Conservation (phyloP, 1,140 invertebrate species). For the Calephelis nemesis region DNA sequence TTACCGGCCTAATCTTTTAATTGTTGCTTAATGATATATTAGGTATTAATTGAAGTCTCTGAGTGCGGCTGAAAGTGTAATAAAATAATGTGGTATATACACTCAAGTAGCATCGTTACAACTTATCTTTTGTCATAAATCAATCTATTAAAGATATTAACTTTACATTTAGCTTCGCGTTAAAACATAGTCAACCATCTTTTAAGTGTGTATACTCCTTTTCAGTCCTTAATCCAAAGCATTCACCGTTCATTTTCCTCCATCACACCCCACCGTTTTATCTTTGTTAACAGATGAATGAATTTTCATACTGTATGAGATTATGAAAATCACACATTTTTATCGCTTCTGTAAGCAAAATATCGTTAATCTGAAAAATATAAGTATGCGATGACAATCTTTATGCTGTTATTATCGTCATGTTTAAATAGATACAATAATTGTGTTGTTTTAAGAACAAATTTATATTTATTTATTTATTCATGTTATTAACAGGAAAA, state of each 20-base stretch:
- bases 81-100: no score
- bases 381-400: conserved; percentile 5
- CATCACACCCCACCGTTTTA: conserved; percentile 32
- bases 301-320: conserved; percentile 38
- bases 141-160: not conserved
- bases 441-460: not conserved
- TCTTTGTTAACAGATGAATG: conserved; percentile 56
- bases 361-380: conserved; percentile 16
- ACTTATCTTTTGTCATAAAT: not conserved
- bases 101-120: not conserved
- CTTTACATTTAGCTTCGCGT: not conserved
- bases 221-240: conserved; percentile 8
- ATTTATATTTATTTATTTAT: no score
- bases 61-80: no score
- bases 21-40: no score
- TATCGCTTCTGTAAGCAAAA: conserved; percentile 9
- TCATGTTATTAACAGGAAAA: no score
- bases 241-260: conserved; percentile 17
- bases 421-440: not conserved
- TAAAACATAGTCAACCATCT: not conserved
- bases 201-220: not conserved
- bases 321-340: conserved; percentile 40
- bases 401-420: conserved; percentile 4
- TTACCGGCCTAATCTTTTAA: no score
- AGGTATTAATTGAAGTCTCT: no score